Conservation (phyloP, 2,797 vertebrate genomes). For the Syngnathus rostellatus region DNA sequence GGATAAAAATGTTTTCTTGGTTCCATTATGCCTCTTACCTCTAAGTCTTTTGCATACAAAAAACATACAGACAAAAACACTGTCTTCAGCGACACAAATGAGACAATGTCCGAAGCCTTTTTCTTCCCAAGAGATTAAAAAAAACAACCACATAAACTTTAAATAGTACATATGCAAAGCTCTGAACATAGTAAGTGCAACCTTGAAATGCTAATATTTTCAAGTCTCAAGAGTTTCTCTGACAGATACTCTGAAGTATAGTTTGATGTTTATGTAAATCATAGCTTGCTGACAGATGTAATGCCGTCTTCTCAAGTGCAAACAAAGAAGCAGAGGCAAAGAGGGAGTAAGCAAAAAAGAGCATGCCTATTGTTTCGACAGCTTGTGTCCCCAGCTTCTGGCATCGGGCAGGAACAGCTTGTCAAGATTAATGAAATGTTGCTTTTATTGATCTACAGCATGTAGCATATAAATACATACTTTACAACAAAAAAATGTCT, state of each 20-base stretch:
- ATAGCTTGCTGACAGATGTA: slow-evolving; percentile 66
- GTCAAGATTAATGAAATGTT: slow-evolving; percentile 67
- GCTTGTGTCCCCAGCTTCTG: slow-evolving; percentile 64
- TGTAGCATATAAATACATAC: slow-evolving; percentile 55
- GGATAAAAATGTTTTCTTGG: slow-evolving; percentile 6
- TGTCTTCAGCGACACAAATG: not conserved
- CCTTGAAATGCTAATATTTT: slow-evolving; percentile 70
- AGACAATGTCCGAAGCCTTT: slow-evolving; percentile 12
- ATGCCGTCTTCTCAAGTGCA: slow-evolving; percentile 59
- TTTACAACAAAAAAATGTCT: slow-evolving; percentile 23
- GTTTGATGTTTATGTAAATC: slow-evolving; percentile 72
- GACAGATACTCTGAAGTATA: slow-evolving; percentile 59
- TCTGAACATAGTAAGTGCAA: slow-evolving; percentile 57
- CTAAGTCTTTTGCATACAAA: not conserved
- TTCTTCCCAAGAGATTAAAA: slow-evolving; percentile 20
- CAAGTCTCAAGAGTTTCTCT: slow-evolving; percentile 60
- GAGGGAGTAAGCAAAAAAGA: slow-evolving; percentile 51
- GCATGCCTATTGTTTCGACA: slow-evolving; percentile 62
- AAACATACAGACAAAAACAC: not conserved
- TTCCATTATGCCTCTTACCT: not conserved
- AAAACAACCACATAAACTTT: slow-evolving; percentile 15
- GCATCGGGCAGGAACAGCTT: slow-evolving; percentile 58
- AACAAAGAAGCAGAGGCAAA: slow-evolving; percentile 57
- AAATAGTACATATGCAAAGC: slow-evolving; percentile 61
- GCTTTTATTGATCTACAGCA: slow-evolving; percentile 60